phyloP scores from a whole-genome alignment of 1,140 invertebrate species.

The Heliconius eleuchia region DNA sequence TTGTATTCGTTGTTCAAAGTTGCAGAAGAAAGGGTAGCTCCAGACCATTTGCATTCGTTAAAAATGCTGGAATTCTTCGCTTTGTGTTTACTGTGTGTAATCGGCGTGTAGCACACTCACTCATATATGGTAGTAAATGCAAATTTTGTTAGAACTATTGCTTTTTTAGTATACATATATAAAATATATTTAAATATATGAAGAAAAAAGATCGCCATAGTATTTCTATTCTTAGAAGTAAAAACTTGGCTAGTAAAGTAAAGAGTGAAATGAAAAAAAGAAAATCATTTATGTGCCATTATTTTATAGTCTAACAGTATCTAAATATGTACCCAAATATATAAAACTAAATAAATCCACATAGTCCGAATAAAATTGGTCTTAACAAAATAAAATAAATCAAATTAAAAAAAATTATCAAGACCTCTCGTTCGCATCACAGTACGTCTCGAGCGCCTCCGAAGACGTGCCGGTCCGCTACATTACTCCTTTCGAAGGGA shows the following conservation, averaged over 20 bases:
- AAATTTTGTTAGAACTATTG: background rate
- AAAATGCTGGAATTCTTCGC: slow-evolving; percentile 77
- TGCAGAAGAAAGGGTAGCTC: slow-evolving; percentile 69
- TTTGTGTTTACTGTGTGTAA: slow-evolving; percentile 73
- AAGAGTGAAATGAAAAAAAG: no score
- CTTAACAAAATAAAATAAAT: background rate
- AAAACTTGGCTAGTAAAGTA: no score
- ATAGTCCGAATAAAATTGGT: background rate
- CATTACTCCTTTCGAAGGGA: slow-evolving; percentile 72
- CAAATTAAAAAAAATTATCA: slow-evolving; percentile 51
- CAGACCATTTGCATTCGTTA: slow-evolving; percentile 80
- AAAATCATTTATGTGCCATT: no score
- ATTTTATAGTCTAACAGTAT: background rate
- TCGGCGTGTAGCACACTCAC: slow-evolving; percentile 49
- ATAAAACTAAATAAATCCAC: background rate
- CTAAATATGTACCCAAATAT: background rate
- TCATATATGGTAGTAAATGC: slow-evolving; percentile 12
- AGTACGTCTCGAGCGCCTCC: slow-evolving; percentile 59
- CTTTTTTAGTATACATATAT: no score
- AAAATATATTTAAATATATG: no score
- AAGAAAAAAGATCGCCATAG: no score
- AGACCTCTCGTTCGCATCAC: slow-evolving; percentile 44
- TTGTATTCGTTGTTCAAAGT: slow-evolving; percentile 68
- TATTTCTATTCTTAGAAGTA: no score
- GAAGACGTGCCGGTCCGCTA: slow-evolving; percentile 77